A percentile compares a stretch with the other conserved stretches of the same genome.
phyloP scores from a whole-genome alignment of 2,888 invertebrate species.

The Herminia tarsipennalis region DNA sequence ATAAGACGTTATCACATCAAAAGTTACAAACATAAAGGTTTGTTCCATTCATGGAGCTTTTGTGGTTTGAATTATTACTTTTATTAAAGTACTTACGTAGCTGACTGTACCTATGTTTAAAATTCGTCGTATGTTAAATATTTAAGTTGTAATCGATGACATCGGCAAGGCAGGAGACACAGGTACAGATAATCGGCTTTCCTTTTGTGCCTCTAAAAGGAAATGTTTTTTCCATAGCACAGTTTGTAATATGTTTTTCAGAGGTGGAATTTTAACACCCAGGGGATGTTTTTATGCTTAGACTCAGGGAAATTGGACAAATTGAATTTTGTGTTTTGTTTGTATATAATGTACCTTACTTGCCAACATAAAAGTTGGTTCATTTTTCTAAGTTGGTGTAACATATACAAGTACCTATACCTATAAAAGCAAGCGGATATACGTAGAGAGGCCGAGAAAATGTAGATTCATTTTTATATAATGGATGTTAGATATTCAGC shows the following conservation, averaged over 20 bases:
- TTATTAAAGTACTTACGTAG: too few species aligned
- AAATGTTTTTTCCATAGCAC: slow-evolving; percentile 54
- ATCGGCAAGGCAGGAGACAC: slow-evolving; percentile 33
- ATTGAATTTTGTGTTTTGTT: slow-evolving; percentile 63
- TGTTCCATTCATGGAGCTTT: too few species aligned
- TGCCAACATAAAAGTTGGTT: slow-evolving; percentile 9
- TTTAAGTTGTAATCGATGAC: slow-evolving; percentile 46
- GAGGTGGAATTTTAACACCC: slow-evolving; percentile 52
- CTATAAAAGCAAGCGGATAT: slow-evolving; percentile 7
- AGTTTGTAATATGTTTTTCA: slow-evolving; percentile 59
- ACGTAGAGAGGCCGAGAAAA: slow-evolving; percentile 19
- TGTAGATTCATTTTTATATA: slow-evolving; percentile 21
- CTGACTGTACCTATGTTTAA: not conserved
- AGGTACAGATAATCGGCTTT: slow-evolving; percentile 61
- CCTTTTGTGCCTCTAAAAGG: slow-evolving; percentile 38
- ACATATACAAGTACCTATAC: slow-evolving; percentile 12
- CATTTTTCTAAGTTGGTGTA: slow-evolving; percentile 3
- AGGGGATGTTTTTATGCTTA: slow-evolving; percentile 58
- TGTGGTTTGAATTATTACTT: too few species aligned
- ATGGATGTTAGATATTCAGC: slow-evolving; percentile 26
- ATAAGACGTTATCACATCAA: too few species aligned
- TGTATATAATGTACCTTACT: slow-evolving; percentile 45
- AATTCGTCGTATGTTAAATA: slow-evolving; percentile 26
- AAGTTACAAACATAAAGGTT: too few species aligned
- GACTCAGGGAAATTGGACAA: slow-evolving; percentile 57